Percentiles rank a stretch among this genome's conserved stretches.
Evolutionary conservation across 2,888 invertebrate species (phyloP).

Genomic region (Piscicola geometra): DNA sequence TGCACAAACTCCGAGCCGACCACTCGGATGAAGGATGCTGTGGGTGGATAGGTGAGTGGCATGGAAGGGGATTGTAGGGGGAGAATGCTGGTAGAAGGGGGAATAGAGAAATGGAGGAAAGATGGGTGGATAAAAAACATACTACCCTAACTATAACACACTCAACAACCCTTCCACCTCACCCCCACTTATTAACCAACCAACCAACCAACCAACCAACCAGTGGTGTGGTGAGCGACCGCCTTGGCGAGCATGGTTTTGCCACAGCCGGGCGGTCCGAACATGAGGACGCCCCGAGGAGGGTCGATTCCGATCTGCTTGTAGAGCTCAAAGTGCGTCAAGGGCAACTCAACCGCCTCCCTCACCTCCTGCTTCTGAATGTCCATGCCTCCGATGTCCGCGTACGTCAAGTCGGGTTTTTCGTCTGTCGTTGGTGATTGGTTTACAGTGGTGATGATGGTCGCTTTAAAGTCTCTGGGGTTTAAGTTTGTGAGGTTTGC

Average conservation of each 20-base stretch:
- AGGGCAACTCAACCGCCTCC: slow-evolving; percentile 93
- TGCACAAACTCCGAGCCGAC: slow-evolving; percentile 99
- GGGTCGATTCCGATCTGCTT: slow-evolving; percentile 97
- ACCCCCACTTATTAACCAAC: too few relatives aligned
- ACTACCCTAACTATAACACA: too few relatives aligned
- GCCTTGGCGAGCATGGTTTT: slow-evolving; percentile 99
- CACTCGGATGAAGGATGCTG: slow-evolving; percentile 92
- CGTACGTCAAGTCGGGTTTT: slow-evolving; percentile 93
- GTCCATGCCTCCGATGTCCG: slow-evolving; percentile 98
- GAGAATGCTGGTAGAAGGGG: too few relatives aligned
- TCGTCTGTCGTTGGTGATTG: slow-evolving; percentile 66
- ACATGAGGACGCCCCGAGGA: slow-evolving; percentile 94
- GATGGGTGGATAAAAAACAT: too few relatives aligned
- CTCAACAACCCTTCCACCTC: too few relatives aligned
- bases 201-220: slow-evolving; percentile 55
- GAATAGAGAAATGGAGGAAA: too few relatives aligned
- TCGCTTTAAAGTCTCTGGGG: too few relatives aligned
- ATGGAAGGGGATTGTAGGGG: too few relatives aligned
- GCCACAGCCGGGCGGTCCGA: slow-evolving; percentile 97
- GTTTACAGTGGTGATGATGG: too few relatives aligned
- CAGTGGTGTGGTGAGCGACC: slow-evolving; percentile 94
- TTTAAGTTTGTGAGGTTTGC: too few relatives aligned
- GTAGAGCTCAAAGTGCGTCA: slow-evolving; percentile 96
- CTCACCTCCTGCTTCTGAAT: slow-evolving; percentile 99
- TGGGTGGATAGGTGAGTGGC: too few relatives aligned